Evolutionary conservation across 2,888 invertebrate genomes (phyloP), one percentile per base, ranked within the genome.

Genomic region (Orthosia gracilis): DNA sequence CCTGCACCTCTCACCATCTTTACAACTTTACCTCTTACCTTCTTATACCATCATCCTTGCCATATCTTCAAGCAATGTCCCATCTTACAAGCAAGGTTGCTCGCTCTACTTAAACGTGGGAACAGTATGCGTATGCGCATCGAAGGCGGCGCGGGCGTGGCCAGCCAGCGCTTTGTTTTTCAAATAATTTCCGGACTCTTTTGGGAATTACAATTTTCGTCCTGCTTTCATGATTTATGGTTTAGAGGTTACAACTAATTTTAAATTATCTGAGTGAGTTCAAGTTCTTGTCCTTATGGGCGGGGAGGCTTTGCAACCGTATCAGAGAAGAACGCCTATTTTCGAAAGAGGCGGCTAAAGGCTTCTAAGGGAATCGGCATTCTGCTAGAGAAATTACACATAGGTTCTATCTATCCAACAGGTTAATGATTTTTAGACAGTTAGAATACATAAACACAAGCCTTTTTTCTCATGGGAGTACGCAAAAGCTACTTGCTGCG

Each of bases 151-250:
- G 89, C 91, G 86, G 95, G 95, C 94, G 94, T 93, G 93, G 93
- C 89, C 90, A 76, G 78, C 90, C 83, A 91, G 84, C 92, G 94
- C 94, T 95, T 95, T 95, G 94, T 95, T 95, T 94, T 94, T 92
- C 92, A 92, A 93, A 94, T 90, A 91, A 93, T 96, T 94, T 96
- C 96, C 96, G 96, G 95, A 91, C 93, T 89, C 90, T 92, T 94
- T 92, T 89, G 87, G 87, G 91, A 93, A 94, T 94, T 93, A 94
- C 88, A 78, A 73, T 82, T 85, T 88, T 89, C 82, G 87, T 82
- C 76, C 83, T 68, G 76, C 71, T 59, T 40, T 40, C 17, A 83
- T 86, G 87, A 87, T 87, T 87, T 87, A 87, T 87, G 76, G 50
- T 70, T 67, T 72, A 68, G 70, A 65, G 67, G 71, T 69, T 68